Evolutionary conservation across 1,140 invertebrate genomes (phyloP).

Genomic region (Tribolium madens): DNA sequence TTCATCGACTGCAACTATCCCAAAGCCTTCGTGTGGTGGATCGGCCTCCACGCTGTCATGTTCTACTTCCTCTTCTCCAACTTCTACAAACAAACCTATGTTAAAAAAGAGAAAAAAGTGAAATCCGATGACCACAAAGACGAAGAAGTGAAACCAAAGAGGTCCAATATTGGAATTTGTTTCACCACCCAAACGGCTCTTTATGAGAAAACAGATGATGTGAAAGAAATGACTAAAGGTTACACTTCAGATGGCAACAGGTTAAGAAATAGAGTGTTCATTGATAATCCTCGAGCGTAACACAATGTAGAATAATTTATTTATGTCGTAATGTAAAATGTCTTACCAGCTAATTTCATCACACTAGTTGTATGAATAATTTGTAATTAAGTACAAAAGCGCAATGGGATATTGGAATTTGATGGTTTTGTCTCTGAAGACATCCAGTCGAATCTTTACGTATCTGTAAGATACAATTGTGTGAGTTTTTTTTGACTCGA

Average conservation of each 20-base stretch:
- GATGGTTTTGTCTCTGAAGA: slow-evolving; percentile 5
- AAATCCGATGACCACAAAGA: slow-evolving; percentile 42
- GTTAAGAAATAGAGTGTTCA: slow-evolving; percentile 60
- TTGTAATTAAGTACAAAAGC: slow-evolving; percentile 34
- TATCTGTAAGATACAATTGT: slow-evolving; percentile 29
- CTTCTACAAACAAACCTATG: slow-evolving; percentile 91
- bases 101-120: slow-evolving; percentile 47
- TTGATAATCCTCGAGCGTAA: slow-evolving; percentile 50
- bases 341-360: slow-evolving; percentile 35
- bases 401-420: slow-evolving; percentile 9
- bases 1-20: slow-evolving; percentile 91
- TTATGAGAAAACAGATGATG: slow-evolving; percentile 59
- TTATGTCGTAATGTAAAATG: slow-evolving; percentile 3
- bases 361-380: slow-evolving; percentile 36
- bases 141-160: slow-evolving; percentile 39
- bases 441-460: not conserved
- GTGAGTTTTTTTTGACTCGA: slow-evolving; percentile 18
- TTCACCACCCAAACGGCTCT: slow-evolving; percentile 60
- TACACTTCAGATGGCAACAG: slow-evolving; percentile 59
- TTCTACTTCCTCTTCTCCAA: slow-evolving; percentile 94
- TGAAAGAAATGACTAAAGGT: slow-evolving; percentile 57
- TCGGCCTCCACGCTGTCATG: slow-evolving; percentile 90
- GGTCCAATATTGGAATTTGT: slow-evolving; percentile 55
- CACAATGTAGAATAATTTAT: slow-evolving; percentile 3
- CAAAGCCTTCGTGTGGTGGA: slow-evolving; percentile 86